These are phyloP conservation scores for Calidris pygmaea DNA, from an alignment of 2,113 vertebrate genomes.

Conservation along the genomic window DNA sequence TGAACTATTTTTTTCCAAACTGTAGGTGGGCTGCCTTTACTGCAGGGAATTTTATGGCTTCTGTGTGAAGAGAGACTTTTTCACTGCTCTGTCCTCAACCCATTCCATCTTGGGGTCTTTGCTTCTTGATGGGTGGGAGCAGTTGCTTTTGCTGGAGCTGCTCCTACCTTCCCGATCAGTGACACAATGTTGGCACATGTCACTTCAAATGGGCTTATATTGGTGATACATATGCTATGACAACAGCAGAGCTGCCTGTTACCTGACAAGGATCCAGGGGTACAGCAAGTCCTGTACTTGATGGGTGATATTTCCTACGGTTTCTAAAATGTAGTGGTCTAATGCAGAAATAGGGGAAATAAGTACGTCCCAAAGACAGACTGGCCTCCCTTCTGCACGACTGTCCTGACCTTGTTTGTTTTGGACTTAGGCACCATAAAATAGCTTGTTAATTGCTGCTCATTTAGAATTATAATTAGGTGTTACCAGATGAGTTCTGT, in stretches of 20 bases:
- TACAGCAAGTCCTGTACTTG: background rate
- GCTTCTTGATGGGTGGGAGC: background rate
- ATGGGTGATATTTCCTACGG: fast-evolving
- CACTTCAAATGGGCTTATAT: background rate
- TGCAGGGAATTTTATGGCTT: background rate
- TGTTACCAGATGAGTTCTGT: conserved; percentile 43
- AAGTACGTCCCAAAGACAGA: background rate
- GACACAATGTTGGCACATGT: background rate
- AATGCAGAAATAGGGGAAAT: background rate
- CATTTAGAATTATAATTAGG: conserved; percentile 58
- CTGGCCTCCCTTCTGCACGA: background rate
- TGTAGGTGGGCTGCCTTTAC: background rate
- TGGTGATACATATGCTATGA: background rate
- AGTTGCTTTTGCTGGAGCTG: background rate
- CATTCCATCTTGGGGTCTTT: background rate
- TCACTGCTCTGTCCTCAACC: background rate
- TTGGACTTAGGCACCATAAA: conserved; percentile 17
- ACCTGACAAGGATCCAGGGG: background rate
- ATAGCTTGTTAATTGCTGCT: conserved; percentile 54
- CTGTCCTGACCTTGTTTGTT: conserved; percentile 53
- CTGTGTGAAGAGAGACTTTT: background rate
- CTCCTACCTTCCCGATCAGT: background rate
- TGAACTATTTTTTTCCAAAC: background rate
- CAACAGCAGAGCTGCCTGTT: background rate
- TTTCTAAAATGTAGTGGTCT: background rate